Evolutionary conservation across 1,140 invertebrate species (phyloP), one percentile per base, ranked within the genome.

Genomic region (Dinoponera quadriceps): DNA sequence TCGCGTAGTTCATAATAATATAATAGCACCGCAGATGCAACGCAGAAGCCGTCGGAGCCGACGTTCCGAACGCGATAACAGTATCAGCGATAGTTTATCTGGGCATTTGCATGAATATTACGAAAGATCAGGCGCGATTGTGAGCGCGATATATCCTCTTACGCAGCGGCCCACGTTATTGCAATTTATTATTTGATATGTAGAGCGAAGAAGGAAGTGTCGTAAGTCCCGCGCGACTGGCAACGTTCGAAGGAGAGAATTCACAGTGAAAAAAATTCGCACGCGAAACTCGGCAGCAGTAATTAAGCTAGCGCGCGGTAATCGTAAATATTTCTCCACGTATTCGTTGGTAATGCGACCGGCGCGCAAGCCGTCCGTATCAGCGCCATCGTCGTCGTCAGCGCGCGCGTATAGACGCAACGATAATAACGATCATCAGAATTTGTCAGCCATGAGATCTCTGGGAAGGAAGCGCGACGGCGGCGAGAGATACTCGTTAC

Each of bases 401-500:
- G 18, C 25, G 13, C 13, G 1, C 27, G 11, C 18, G 38, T 44
- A 44, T 29, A 78, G 25, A 13, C 49, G 49, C 9, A 66, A 68
- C n/a, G 69, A 44, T 57, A 57, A 51, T 68, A 69, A 69, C 27
- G 3, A 68, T 75, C 14, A 80, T 80, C 20, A 69, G 71, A 74
- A 82, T 82, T 80, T 48, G 65, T 44, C 57, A 22, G 49, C 18
- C 57, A 75, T 20, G 49, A 82, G 51, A 62, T 74, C 80, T 74
- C 44, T n/a, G 54, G 57, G 29, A 33, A 18, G 22, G 38, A 51
- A 44, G 38, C 18, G 29, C 18, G 20, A 44, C 78, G 55, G 65
- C 65, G 80, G 54, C n/a, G 69, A 75, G 66, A 57, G 49, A 33
- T 83, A 65, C 62, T 77, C 57, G 59, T 65, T 83, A 59, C 74